Evolutionary conservation across 2,888 invertebrate species (phyloP).

Genomic region (Chouioia cunea): DNA sequence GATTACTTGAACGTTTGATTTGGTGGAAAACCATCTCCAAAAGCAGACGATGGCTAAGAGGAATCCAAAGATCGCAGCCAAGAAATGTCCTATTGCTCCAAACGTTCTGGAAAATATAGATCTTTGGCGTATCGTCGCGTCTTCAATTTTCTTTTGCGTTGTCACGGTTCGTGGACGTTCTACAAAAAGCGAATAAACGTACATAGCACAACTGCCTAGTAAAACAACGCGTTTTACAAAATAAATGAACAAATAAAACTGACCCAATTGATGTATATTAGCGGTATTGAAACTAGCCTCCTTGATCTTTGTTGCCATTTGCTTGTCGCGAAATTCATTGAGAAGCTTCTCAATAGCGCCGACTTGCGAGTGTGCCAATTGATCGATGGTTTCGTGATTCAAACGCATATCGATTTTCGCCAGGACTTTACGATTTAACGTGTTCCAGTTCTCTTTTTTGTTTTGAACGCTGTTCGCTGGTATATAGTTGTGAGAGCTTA

Average conservation of each 20-base stretch:
- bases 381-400: constrained; percentile 72
- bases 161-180: no score
- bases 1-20: background rate
- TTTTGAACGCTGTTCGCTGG: constrained; percentile 75
- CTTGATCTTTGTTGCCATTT: constrained; percentile 12
- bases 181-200: no score
- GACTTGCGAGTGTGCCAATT: constrained; percentile 72
- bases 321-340: constrained; percentile 37
- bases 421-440: constrained; percentile 79
- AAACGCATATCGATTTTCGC: constrained; percentile 73
- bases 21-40: constrained; percentile 44
- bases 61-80: background rate
- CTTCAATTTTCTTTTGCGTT: no score
- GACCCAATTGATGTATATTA: no score
- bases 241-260: no score
- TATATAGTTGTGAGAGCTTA: constrained; percentile 82
- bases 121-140: background rate
- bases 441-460: constrained; percentile 82
- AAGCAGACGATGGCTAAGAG: constrained; percentile 30
- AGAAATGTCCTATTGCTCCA: background rate
- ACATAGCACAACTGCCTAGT: no score
- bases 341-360: constrained; percentile 74
- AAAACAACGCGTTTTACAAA: no score
- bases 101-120: background rate
- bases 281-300: background rate